phyloP scores from a whole-genome alignment of 2,113 vertebrate species.

The Macheiramphus alcinus region DNA sequence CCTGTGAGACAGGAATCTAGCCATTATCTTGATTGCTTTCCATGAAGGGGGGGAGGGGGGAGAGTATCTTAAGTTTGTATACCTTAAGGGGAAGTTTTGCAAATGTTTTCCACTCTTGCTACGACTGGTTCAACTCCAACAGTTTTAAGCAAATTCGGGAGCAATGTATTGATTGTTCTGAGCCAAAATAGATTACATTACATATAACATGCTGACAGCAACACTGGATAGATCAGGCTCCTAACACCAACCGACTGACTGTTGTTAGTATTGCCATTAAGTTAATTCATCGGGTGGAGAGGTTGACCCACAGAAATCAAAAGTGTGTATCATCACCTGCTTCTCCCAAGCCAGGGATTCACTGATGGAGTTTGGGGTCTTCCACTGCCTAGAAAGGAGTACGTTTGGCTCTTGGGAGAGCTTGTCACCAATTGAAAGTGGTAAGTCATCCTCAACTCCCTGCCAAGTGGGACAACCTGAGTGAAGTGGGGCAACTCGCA shows the following conservation, averaged over 20 bases:
- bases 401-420: not conserved
- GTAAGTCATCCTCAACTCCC: not conserved
- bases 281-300: not conserved
- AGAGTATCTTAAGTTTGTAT: not conserved
- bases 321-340: not conserved
- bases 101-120: not conserved
- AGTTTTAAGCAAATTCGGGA: conserved; percentile 15
- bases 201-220: conserved; percentile 1
- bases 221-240: not conserved
- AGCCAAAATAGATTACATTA: conserved; percentile 4
- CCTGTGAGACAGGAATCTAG: not conserved
- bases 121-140: not conserved
- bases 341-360: not conserved
- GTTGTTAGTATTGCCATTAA: not conserved
- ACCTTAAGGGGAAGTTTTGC: not conserved
- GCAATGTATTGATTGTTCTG: conserved; percentile 10
- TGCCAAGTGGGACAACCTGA: not conserved
- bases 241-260: not conserved
- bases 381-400: not conserved
- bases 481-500: not conserved
- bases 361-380: not conserved
- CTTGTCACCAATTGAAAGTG: not conserved
- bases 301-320: not conserved
- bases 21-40: not conserved
- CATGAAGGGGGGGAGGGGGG: not conserved